Evolutionary conservation across 2,113 vertebrate genomes (phyloP), one percentile per base, ranked within the genome.

Genomic region (Menura novaehollandiae): DNA sequence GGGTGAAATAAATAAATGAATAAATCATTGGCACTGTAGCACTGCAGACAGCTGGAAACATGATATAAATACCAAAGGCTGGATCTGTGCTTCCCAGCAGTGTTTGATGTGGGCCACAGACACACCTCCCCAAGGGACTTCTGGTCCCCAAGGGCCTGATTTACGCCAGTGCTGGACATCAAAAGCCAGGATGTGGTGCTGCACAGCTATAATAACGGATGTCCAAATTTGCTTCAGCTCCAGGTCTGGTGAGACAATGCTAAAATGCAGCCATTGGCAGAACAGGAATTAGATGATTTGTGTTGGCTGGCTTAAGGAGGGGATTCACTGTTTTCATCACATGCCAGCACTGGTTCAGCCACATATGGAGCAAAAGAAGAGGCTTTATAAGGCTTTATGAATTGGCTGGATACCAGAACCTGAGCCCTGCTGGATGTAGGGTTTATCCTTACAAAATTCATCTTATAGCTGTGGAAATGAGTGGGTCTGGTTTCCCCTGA

Each of bases 101-200:
- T 4, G 83, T 96, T 93, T 96, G 92, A 94, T 96, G 92, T 96
- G 92, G 89, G 88, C 72, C 64, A 74, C 85, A 86, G 90, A 69
- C 93, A 88, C 12, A 8, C 17, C 52, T 51, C 71, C 93, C 90
- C 72, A 53, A 77, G 90, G 68, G 93, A 64, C n/a, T 93, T 60
- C 59, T 88, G 82, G 51, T 94, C 90, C 90, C 88, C 1, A 43
- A 47, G 93, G 92, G 80, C 11, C 76, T 56, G 85, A 77, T 91
- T 94, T 93, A 74, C 47, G 95, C 93, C 88, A 96, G 59, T 28
- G 72, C 75, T 86, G 76, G 47, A 94, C 92, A 96, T 96, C 85
- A 95, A 93, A 96, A 88, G 90, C 95, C 95, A 90, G 95, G 95
- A 96, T 91, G 93, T 92, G 95, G 93, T 85, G 88, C 78, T 86